Percentiles rank a stretch among this genome's conserved stretches.
phyloP scores from a whole-genome alignment of 2,797 vertebrate species.

The Chrosomus eos region DNA sequence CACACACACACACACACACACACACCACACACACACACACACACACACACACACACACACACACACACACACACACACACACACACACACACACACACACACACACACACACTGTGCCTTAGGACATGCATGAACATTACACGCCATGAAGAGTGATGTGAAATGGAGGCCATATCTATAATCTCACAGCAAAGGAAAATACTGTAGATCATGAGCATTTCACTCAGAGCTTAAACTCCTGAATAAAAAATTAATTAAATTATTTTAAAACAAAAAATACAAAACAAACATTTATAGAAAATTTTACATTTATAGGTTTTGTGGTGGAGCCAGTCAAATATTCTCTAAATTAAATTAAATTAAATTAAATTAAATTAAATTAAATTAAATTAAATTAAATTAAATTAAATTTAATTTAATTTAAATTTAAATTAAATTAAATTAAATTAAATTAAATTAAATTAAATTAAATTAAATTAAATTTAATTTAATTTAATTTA shows the following conservation, averaged over 20 bases:
- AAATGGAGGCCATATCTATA: constrained; percentile 6
- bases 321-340: not conserved
- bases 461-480: no score
- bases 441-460: no score
- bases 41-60: not conserved
- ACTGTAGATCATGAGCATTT: no score
- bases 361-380: no score
- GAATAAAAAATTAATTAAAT: not conserved
- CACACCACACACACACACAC: not conserved
- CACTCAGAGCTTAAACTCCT: constrained; percentile 6
- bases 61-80: constrained; percentile 7
- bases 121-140: constrained; percentile 23
- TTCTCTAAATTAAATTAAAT: no score
- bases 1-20: constrained; percentile 16
- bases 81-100: not conserved
- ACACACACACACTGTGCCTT: constrained; percentile 12
- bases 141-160: constrained; percentile 2
- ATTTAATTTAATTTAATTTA: no score
- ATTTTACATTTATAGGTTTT: not conserved
- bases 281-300: not conserved
- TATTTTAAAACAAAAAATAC: not conserved
- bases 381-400: no score
- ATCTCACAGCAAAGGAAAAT: not conserved
- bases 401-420: no score
- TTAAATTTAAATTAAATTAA: not conserved